These are phyloP conservation scores for Baronia brevicornis DNA, from an alignment of 2,888 invertebrate species.

Conservation along the genomic window DNA sequence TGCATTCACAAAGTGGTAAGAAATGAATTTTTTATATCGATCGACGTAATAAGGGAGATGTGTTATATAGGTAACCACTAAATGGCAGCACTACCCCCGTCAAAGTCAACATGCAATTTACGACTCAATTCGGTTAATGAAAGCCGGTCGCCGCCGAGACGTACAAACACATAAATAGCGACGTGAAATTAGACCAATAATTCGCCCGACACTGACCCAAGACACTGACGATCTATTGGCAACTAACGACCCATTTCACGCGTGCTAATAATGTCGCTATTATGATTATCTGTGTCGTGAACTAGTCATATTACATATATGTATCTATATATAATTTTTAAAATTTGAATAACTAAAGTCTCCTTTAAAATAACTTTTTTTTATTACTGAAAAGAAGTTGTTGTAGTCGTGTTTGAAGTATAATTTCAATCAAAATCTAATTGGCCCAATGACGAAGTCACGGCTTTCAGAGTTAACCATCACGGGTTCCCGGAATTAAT, in stretches of 20 bases:
- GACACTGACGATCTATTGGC: conserved; percentile 17
- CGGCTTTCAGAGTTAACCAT: too few relatives aligned
- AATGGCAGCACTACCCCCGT: conserved; percentile 12
- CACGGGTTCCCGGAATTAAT: too few relatives aligned
- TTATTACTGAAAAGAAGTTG: too few relatives aligned
- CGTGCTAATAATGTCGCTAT: conserved; percentile 13
- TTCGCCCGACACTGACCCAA: conserved; percentile 36
- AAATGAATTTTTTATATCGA: too few relatives aligned
- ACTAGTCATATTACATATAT: conserved; percentile 1
- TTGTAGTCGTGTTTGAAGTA: too few relatives aligned
- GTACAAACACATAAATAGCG: conserved; percentile 50
- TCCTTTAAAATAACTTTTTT: too few relatives aligned
- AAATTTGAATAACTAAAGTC: too few relatives aligned
- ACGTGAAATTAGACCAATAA: conserved; percentile 54
- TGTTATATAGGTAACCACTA: conserved; percentile 5
- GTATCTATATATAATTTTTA: too few relatives aligned
- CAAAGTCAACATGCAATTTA: conserved; percentile 32
- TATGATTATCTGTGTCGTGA: conserved; percentile 11
- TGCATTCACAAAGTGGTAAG: too few relatives aligned
- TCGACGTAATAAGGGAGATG: too few relatives aligned
- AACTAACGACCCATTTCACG: conserved; percentile 16
- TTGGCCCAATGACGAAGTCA: too few relatives aligned
- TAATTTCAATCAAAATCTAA: too few relatives aligned
- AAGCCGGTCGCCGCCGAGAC: conserved; percentile 44
- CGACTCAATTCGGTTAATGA: conserved; percentile 47